A percentile compares a stretch with the other conserved stretches of the same genome.
Conservation (phyloP, 2,797 vertebrate species). For the Miichthys miiuy region DNA sequence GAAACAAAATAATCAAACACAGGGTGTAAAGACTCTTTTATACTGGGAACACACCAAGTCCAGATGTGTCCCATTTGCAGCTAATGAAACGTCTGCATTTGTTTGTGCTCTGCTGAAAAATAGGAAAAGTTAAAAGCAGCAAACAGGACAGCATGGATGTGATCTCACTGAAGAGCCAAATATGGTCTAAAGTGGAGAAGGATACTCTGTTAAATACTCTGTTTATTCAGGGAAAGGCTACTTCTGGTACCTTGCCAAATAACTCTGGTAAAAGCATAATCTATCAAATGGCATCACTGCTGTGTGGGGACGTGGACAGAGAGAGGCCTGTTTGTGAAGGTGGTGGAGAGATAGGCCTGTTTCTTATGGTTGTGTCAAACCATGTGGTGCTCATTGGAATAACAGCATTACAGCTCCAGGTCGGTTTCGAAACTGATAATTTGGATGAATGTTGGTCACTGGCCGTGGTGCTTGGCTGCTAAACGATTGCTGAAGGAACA, state of each 20-base stretch:
- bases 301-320: conserved; percentile 5
- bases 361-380: conserved; percentile 38
- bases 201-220: conserved; percentile 42
- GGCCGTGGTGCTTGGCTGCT: conserved; percentile 24
- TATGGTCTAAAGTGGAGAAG: conserved; percentile 27
- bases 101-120: conserved; percentile 13
- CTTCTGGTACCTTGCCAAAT: conserved; percentile 47
- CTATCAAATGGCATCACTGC: conserved; percentile 32
- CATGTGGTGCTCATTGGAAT: conserved; percentile 27
- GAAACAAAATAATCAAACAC: not conserved
- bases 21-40: not conserved
- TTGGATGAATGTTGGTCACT: conserved; percentile 39
- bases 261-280: conserved; percentile 54
- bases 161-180: conserved; percentile 32
- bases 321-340: conserved; percentile 27
- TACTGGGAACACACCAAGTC: conserved; percentile 1
- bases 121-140: not conserved
- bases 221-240: conserved; percentile 37
- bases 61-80: conserved; percentile 8
- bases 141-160: not conserved
- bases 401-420: conserved; percentile 37
- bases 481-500: conserved; percentile 24
- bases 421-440: conserved; percentile 40
- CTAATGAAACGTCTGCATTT: conserved; percentile 11
- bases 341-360: conserved; percentile 17